Base-by-base conservation (phyloP, 2,113 vertebrate genomes). In the Propithecus coquereli region DNA sequence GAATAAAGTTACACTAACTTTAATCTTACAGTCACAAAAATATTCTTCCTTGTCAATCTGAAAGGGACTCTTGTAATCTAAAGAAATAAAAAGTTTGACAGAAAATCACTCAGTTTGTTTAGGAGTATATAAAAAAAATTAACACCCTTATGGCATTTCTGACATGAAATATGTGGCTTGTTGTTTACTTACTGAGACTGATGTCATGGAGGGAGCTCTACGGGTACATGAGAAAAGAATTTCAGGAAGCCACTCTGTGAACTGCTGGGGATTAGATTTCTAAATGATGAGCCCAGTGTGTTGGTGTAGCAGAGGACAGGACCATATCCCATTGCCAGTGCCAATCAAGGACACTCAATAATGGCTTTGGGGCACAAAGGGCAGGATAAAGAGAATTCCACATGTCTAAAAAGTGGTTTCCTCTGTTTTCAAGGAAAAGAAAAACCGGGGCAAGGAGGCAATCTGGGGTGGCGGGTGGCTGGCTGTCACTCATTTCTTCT, bases 191-290 rank as follows among this genome's bases (percentile, higher is more conserved):
- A 82, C 45, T 30, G 25, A 96, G 76, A 80, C 65, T 50, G 37
- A 96, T 97, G 94, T 97, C 96, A 96, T 54, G 80, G 45, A 52
- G 52, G 71, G 40, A 96, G 59, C 77, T 65, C 54, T 43, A 40
- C 13, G n/a, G 50, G 65, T 91, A 84, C 76, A 73, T 3, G 80
- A 95, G 87, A 95, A 96, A 96, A 81, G 71, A 97, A 94, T 94
- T 90, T 96, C 45, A 92, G 84, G 89, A 93, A 96, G 47, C 50
- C n/a, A 11, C 27, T 87, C 57, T 96, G 87, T 70, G 94, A 96
- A 74, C 61, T 96, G 37, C 76, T 54, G 13, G 65, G 95, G 90
- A 95, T 97, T 93, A 90, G 81, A 77, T 93, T 96, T 97, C 95
- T 96, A 87, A 92, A 65, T 85, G 95, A 97, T 93, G 94, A 94